Evolutionary conservation across 2,113 vertebrate genomes (phyloP).

Genomic region (Myotis davidii): DNA sequence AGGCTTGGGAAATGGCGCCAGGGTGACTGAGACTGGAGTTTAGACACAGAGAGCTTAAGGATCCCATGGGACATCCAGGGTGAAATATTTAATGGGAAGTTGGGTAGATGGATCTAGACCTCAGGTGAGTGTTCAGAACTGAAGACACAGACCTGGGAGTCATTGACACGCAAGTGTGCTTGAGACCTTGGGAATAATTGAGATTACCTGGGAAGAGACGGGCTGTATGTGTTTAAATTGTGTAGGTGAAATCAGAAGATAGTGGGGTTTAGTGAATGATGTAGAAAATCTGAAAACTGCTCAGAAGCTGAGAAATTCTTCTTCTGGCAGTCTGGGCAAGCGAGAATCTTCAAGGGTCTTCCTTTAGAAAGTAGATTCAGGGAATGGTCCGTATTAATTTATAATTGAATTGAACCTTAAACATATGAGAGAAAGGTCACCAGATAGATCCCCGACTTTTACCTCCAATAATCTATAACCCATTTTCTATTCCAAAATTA

Average conservation of each 20-base stretch:
- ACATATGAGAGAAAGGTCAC: background rate
- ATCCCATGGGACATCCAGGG: background rate
- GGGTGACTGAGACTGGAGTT: background rate
- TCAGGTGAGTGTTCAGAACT: background rate
- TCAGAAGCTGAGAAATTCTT: background rate
- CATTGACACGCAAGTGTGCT: too few species aligned
- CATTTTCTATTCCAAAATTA: background rate
- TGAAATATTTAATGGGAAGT: background rate
- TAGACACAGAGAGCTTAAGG: background rate
- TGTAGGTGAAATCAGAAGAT: background rate
- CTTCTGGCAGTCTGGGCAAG: background rate
- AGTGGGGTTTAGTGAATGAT: background rate
- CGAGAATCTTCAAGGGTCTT: background rate
- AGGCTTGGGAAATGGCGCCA: background rate
- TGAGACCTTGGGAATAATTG: background rate
- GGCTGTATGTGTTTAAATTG: background rate
- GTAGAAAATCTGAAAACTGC: background rate
- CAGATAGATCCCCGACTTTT: background rate
- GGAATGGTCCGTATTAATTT: slow-evolving; percentile 3
- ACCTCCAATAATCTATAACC: background rate
- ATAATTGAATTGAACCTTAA: background rate
- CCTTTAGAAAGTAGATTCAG: background rate
- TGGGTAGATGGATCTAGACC: background rate
- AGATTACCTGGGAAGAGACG: background rate
- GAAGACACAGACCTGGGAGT: background rate